Percentiles rank a stretch among this genome's conserved stretches.
Conservation (phyloP, 1,140 invertebrate species). For the Bradysia coprophila region DNA sequence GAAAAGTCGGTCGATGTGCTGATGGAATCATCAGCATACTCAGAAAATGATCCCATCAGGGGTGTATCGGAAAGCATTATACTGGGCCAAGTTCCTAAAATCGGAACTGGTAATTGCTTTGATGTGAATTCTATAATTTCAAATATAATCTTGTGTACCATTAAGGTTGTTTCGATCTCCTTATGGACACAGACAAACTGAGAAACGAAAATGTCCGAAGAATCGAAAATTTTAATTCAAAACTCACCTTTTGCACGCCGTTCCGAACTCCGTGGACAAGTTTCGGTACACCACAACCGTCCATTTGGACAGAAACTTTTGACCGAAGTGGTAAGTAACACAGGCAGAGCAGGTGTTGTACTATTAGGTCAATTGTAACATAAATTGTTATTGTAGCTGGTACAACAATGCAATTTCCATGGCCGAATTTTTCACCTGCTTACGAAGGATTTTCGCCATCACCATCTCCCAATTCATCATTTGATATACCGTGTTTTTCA, state of each 20-base stretch:
- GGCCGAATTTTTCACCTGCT: slow-evolving; percentile 90
- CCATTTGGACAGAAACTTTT: slow-evolving; percentile 62
- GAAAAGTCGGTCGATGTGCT: slow-evolving; percentile 95
- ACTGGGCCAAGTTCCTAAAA: slow-evolving; percentile 91
- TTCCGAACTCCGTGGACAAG: slow-evolving; percentile 90
- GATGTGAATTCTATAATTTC: slow-evolving; percentile 3
- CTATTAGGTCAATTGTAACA: background rate
- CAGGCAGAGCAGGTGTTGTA: background rate
- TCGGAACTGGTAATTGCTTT: slow-evolving; percentile 79
- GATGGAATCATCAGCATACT: slow-evolving; percentile 94
- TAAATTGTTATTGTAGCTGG: slow-evolving; percentile 25
- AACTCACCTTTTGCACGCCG: slow-evolving; percentile 71
- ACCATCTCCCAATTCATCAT: slow-evolving; percentile 66
- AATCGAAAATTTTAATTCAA: slow-evolving; percentile 56
- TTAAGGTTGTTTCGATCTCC: slow-evolving; percentile 81
- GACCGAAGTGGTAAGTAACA: slow-evolving; percentile 42
- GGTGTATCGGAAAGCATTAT: slow-evolving; percentile 99
- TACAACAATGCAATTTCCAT: slow-evolving; percentile 90
- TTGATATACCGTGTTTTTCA: slow-evolving; percentile 62
- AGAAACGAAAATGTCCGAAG: slow-evolving; percentile 79
- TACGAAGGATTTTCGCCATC: slow-evolving; percentile 73
- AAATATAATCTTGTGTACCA: slow-evolving; percentile 4
- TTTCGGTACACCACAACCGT: slow-evolving; percentile 74
- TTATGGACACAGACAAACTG: slow-evolving; percentile 96
- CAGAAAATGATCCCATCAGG: slow-evolving; percentile 94